phyloP scores from a whole-genome alignment of 2,797 vertebrate species.

The Hemitrygon akajei region DNA sequence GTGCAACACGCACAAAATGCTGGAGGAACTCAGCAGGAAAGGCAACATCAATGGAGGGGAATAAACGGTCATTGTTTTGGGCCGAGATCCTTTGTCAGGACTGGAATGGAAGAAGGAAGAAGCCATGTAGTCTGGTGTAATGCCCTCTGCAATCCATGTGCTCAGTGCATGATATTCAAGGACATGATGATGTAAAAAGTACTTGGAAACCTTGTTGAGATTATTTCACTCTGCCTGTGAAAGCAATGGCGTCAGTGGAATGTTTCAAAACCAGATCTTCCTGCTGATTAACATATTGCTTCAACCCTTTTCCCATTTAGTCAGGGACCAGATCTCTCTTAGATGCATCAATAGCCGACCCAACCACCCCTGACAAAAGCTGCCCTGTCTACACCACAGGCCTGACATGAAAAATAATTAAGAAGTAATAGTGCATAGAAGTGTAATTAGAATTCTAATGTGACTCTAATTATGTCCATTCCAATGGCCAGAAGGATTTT shows the following conservation, averaged over 20 bases:
- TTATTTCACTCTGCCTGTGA: not conserved
- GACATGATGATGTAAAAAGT: not conserved
- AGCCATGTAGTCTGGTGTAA: too few species aligned
- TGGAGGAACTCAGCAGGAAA: too few species aligned
- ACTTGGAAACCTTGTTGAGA: not conserved
- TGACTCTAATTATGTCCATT: not conserved
- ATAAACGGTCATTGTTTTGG: too few species aligned
- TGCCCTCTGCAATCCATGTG: not conserved
- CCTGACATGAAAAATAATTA: not conserved
- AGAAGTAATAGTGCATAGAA: not conserved
- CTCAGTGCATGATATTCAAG: not conserved
- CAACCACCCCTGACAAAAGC: too few species aligned
- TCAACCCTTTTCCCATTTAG: too few species aligned
- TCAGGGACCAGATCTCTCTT: not conserved
- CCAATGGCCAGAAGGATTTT: not conserved
- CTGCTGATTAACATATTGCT: too few species aligned
- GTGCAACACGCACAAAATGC: too few species aligned
- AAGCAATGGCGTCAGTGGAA: too few species aligned
- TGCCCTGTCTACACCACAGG: not conserved
- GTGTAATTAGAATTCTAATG: not conserved
- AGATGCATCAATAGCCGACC: not conserved
- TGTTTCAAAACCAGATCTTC: too few species aligned
- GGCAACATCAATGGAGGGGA: too few species aligned
- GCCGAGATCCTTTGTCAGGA: too few species aligned
- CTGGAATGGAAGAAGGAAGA: too few species aligned